phyloP scores from a whole-genome alignment of 2,113 vertebrate genomes.

The Gavialis gangeticus region DNA sequence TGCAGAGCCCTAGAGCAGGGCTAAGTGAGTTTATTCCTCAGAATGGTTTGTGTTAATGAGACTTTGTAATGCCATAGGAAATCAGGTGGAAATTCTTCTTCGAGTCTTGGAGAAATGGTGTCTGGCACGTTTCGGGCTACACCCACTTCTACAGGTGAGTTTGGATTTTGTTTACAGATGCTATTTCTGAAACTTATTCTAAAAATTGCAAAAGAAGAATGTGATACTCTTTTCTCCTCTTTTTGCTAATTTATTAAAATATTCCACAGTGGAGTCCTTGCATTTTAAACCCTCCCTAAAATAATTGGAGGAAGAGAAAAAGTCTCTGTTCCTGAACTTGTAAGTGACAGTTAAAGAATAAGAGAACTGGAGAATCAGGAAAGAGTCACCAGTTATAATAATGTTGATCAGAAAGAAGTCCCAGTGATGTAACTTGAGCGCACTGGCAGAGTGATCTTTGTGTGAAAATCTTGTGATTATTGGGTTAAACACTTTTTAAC shows the following conservation, averaged over 20 bases:
- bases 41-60: background rate
- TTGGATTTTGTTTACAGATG: background rate
- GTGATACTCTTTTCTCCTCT: background rate
- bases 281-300: background rate
- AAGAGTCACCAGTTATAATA: background rate
- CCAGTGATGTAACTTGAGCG: accelerated
- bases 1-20: no score
- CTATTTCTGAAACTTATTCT: background rate
- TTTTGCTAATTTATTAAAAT: background rate
- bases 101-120: constrained; percentile 98
- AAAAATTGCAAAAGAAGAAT: accelerated
- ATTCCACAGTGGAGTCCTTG: background rate
- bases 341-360: background rate
- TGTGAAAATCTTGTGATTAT: background rate
- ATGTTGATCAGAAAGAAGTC: background rate
- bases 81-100: constrained; percentile 96
- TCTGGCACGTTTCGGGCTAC: constrained; percentile 95
- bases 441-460: background rate
- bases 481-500: constrained; percentile 71
- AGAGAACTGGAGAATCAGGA: background rate
- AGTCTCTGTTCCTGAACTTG: background rate
- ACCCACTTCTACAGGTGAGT: constrained; percentile 90
- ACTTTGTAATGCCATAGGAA: constrained; percentile 81
- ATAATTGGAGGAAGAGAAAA: background rate
- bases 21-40: background rate